Conservation (phyloP, 2,888 invertebrate genomes). For the Orthosia incerta region DNA sequence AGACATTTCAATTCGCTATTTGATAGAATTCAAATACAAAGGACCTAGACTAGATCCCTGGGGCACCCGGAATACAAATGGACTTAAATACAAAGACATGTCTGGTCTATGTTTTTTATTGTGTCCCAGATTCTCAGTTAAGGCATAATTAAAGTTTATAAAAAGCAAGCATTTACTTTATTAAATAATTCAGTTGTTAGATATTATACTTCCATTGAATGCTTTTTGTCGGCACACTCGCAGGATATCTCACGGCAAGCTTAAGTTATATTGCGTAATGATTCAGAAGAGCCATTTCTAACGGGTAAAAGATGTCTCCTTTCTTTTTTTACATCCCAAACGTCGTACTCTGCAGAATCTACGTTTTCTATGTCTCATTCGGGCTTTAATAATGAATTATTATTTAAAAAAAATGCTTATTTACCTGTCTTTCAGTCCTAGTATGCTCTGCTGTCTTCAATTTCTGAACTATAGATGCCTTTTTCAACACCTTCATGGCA, state of each 20-base stretch:
- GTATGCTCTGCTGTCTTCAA: slow-evolving; percentile 99
- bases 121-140: slow-evolving; percentile 19
- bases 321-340: background rate
- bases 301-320: background rate
- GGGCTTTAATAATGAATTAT: background rate
- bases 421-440: slow-evolving; percentile 97
- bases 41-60: slow-evolving; percentile 58
- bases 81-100: slow-evolving; percentile 18
- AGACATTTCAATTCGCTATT: slow-evolving; percentile 38
- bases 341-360: background rate
- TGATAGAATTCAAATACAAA: slow-evolving; percentile 44
- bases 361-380: background rate
- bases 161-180: slow-evolving; percentile 15
- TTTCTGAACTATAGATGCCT: slow-evolving; percentile 98
- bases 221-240: slow-evolving; percentile 7
- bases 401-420: slow-evolving; percentile 21
- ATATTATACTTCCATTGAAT: slow-evolving; percentile 10
- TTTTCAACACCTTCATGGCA: slow-evolving; percentile 99
- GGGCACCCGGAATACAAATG: slow-evolving; percentile 41
- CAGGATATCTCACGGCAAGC: background rate
- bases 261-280: background rate
- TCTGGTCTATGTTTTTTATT: background rate
- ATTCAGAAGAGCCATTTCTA: background rate
- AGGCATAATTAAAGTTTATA: slow-evolving; percentile 16
- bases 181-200: slow-evolving; percentile 4